A percentile compares a stretch with the other conserved stretches of the same genome.
Conservation (phyloP, 2,113 vertebrate genomes). For the Entelurus aequoreus region DNA sequence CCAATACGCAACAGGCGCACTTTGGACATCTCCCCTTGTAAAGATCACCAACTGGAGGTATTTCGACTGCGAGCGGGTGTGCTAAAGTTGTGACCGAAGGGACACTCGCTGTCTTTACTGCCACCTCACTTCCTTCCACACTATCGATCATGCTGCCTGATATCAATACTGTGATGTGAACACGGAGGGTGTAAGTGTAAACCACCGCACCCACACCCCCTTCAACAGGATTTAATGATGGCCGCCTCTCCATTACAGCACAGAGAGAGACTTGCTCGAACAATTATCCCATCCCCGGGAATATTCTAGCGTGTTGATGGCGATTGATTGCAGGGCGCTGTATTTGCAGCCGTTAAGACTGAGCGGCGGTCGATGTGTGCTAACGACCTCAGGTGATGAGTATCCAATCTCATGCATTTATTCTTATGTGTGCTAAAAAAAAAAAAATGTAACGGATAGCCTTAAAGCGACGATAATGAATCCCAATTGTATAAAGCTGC, state of each 20-base stretch:
- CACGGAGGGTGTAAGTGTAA: constrained; percentile 33
- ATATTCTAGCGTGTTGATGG: constrained; percentile 58
- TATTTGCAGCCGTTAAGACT: constrained; percentile 59
- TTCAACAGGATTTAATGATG: constrained; percentile 64
- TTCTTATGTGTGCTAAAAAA: neutral
- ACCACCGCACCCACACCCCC: constrained; percentile 8
- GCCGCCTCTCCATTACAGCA: constrained; percentile 49
- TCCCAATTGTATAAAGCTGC: neutral
- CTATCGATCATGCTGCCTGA: constrained; percentile 42
- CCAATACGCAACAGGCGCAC: too few relatives aligned
- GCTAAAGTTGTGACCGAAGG: neutral
- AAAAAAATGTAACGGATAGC: neutral
- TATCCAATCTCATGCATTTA: constrained; percentile 28
- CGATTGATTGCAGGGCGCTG: constrained; percentile 60
- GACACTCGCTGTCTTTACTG: too few relatives aligned
- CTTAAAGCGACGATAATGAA: neutral
- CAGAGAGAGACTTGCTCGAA: constrained; percentile 54
- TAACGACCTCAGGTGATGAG: constrained; percentile 57
- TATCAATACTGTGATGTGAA: constrained; percentile 38
- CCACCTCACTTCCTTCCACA: constrained; percentile 21
- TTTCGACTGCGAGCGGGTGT: neutral
- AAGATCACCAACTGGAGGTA: too few relatives aligned
- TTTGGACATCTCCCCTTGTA: too few relatives aligned
- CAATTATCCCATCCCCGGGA: constrained; percentile 59
- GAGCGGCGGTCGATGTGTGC: constrained; percentile 57